Base-by-base conservation (phyloP, 2,888 invertebrate genomes). In the Eucriotettix oculatus region DNA sequence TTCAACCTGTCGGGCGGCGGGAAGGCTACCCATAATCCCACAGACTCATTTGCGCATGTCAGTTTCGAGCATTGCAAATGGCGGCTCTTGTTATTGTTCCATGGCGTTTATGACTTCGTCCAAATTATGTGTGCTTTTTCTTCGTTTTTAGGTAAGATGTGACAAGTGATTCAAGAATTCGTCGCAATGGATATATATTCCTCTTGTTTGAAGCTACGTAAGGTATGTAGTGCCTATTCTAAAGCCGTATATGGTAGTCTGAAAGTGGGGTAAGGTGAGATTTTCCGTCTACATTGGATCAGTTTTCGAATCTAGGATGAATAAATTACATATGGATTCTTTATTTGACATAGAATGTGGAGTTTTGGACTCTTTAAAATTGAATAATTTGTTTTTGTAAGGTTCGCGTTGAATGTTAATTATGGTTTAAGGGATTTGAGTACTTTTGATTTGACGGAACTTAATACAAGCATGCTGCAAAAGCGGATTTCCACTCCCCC, bases 41-140 rank as follows among this genome's bases (percentile, higher is more conserved):
- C 71, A 71, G 71, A 74, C 74, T 73, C 74, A 75, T 75, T 75
- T 75, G 85, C 84, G 85, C 85, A 85, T 81, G 83, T 81, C 83
- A 83, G 80, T 82, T 82, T 82, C 81, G 69, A 71, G 85, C 85
- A 91, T 89, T 90, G 89, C 90, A 92, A 93, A 94, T 94, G 93
- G 93, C 93, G 91, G 87, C 90, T 86, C 90, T 91, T 94, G 92
- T 93, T 93, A 91, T 93, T 93, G 92, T 93, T 92, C 74, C 87
- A 88, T 87, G 87, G 87, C 85, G 87, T 87, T 74, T 73, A 72
- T 74, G 72, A 75, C 73, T 74, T 72, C 72, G 71, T 73, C 71
- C 71, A 71, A 73, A 74, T 73, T 73, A 71, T 75, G 74, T 71
- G 71, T 71, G 71, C 71, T 71, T 73, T 72, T 72, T 71, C 71